Evolutionary conservation across 2,113 vertebrate genomes (phyloP), one percentile per base, ranked within the genome.

Genomic region (Reinhardtius hippoglossoides): DNA sequence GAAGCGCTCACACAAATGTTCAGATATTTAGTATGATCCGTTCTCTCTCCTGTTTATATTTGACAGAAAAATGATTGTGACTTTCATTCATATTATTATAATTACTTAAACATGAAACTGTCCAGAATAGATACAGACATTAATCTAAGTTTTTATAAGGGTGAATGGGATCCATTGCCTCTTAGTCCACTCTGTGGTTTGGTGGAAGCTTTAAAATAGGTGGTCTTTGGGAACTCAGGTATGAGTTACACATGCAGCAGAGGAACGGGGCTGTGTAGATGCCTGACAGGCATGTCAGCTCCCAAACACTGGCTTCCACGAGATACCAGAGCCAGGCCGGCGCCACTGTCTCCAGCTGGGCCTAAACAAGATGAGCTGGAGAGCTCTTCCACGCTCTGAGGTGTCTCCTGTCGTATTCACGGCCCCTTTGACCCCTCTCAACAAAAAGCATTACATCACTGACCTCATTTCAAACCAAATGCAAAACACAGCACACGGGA

Each of bases 381-480:
- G 26, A 10, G 75, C 68, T 71, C 59, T 56, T 74, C 74, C 78
- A 77, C 83, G 80, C 80, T 87, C 46, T 40, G 71, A 85, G 74
- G 84, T 92, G 91, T 87, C 86, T 82, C 60, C 76, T 85, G 50
- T 72, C 56, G 0, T 64, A 83, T 90, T 86, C 90, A 87, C 68
- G 56, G 61, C 76, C 64, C 74, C 72, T 56, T 66, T 59, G 68
- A 81, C 85, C 59, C 74, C 35, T 56, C 61, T 21, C 67, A 60
- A 67, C 80, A 71, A 71, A 83, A 44, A 75, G 37, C 83, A 88
- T 92, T 89, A 91, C 89, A 89, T 92, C 90, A 90, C 75, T 85
- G 67, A 81, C 84, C 79, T 52, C 69, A 54, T 76, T 57, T 71
- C 77, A 82, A 69, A 78, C 37, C 65, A 42, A 37, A 68, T 42